Evolutionary conservation across 2,113 vertebrate genomes (phyloP).

Genomic region (Apaloderma vittatum): DNA sequence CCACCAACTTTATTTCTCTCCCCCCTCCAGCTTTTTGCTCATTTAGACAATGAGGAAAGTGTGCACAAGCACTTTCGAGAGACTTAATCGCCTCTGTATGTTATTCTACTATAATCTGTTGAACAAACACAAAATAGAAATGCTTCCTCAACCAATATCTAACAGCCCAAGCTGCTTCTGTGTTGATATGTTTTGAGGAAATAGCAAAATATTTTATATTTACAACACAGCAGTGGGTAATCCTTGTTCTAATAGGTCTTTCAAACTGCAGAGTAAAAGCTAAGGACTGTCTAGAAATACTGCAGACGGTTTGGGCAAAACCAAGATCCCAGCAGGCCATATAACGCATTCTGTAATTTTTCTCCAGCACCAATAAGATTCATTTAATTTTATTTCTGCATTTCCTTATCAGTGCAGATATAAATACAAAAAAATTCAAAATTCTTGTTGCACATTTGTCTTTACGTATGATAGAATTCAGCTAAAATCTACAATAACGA

Average conservation of each 20-base stretch:
- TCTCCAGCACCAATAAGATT: neutral
- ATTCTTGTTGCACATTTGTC: neutral
- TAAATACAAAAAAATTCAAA: neutral
- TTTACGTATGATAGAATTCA: neutral
- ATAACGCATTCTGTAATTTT: neutral
- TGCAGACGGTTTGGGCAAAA: neutral
- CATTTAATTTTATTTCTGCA: constrained; percentile 29
- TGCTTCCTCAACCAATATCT: neutral
- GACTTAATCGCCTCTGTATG: neutral
- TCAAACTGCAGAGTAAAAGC: neutral
- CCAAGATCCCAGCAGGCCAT: neutral
- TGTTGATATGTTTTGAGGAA: neutral
- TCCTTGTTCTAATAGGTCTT: neutral
- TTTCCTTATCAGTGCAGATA: neutral
- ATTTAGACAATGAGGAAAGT: neutral
- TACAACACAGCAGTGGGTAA: neutral
- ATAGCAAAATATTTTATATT: neutral
- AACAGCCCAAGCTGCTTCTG: neutral
- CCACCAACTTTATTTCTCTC: neutral
- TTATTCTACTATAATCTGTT: neutral
- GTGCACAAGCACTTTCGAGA: neutral
- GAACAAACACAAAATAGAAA: neutral
- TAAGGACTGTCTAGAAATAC: neutral
- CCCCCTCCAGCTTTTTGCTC: neutral
- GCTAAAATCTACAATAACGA: neutral